These are phyloP conservation scores for Peromyscus eremicus DNA, from an alignment of 2,797 vertebrate genomes.

Conservation along the genomic window DNA sequence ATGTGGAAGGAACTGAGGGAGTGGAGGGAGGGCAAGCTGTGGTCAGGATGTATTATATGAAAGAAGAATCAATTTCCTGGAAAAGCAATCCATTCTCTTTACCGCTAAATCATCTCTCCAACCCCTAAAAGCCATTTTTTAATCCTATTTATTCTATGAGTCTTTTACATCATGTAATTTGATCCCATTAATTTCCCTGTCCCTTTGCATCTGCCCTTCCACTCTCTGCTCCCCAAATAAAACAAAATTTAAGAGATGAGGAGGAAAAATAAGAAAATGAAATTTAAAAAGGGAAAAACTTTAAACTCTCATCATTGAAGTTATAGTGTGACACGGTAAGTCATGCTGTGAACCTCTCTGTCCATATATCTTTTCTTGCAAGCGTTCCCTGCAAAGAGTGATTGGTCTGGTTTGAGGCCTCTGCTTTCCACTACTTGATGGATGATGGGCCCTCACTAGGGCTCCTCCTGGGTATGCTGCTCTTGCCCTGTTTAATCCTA, in stretches of 20 bases:
- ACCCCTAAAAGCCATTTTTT: no score
- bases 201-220: not conserved
- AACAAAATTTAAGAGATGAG: not conserved
- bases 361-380: not conserved
- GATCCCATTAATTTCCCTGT: not conserved
- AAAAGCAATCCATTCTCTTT: not conserved
- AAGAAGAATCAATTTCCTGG: not conserved
- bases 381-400: not conserved
- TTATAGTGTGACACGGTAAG: not conserved
- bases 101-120: no score
- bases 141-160: not conserved
- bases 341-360: not conserved
- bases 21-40: not conserved
- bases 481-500: not conserved
- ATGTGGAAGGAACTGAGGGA: not conserved
- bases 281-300: not conserved
- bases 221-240: not conserved
- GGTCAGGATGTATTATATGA: not conserved
- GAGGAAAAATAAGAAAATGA: not conserved
- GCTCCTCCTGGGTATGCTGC: not conserved
- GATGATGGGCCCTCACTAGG: not conserved
- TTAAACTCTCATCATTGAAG: not conserved
- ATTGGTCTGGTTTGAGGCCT: not conserved
- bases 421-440: not conserved
- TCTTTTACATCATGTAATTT: not conserved